A percentile compares a stretch with the other conserved stretches of the same genome.
Conservation (phyloP, 2,888 invertebrate species). For the Bombyx huttoni region DNA sequence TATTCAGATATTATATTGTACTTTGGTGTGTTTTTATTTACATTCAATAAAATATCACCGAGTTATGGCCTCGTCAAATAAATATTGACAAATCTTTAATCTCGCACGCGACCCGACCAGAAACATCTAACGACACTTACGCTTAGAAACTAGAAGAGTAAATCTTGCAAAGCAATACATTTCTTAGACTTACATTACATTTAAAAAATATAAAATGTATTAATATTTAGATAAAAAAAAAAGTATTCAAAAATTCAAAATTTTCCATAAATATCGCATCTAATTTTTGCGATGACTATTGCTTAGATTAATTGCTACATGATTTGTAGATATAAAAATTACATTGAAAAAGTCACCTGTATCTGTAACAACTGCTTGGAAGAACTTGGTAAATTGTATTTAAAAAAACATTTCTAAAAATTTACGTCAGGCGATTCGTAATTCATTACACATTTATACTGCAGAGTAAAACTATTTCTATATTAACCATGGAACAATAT, state of each 20-base stretch:
- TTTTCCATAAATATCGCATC: too few species aligned
- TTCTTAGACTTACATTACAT: neutral
- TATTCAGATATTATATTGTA: neutral
- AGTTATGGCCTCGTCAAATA: neutral
- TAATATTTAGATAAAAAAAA: neutral
- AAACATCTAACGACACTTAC: too few species aligned
- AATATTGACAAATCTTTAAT: conserved; percentile 4
- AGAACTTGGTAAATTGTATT: neutral
- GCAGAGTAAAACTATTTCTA: neutral
- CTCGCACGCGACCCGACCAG: too few species aligned
- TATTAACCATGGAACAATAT: neutral
- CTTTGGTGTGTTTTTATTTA: neutral
- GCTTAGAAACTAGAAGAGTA: neutral
- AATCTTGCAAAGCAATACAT: conserved; percentile 9
- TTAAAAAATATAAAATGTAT: neutral
- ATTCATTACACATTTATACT: neutral
- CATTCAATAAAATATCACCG: neutral
- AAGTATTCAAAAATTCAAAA: neutral
- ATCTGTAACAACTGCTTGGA: neutral
- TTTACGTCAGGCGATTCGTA: neutral
- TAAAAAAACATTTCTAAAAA: conserved; percentile 2
- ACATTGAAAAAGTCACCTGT: too few species aligned
- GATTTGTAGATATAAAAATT: too few species aligned
- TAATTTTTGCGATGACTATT: too few species aligned
- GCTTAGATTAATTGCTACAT: too few species aligned